Evolutionary conservation across 2,797 vertebrate species (phyloP).

Genomic region (Microhierax caerulescens): DNA sequence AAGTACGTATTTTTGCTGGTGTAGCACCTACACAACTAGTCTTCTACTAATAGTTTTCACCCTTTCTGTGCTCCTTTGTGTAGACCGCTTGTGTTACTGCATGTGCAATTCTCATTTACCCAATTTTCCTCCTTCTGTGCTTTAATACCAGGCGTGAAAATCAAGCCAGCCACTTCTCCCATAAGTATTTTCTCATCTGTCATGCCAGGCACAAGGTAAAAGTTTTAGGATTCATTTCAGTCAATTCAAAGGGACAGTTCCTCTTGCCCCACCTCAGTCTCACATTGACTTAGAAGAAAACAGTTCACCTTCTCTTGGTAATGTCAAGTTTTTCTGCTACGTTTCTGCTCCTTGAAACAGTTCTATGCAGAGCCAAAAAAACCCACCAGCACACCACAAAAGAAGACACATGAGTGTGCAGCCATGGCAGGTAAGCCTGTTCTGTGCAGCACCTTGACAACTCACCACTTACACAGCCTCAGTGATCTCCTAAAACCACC

Average conservation of each 20-base stretch:
- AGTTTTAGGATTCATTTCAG: not conserved
- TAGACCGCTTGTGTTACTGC: not conserved
- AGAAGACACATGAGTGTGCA: rapidly evolving
- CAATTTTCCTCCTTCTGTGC: not conserved
- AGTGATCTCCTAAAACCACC: not conserved
- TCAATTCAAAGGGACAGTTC: not conserved
- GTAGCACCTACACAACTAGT: not conserved
- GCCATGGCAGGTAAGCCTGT: not conserved
- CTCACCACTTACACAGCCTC: rapidly evolving
- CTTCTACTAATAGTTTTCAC: not conserved
- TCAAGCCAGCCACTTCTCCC: not conserved
- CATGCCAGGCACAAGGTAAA: not conserved
- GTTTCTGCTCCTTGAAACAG: not conserved
- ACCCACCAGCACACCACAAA: not conserved
- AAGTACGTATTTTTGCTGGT: not conserved
- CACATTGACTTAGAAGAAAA: not conserved
- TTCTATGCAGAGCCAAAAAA: not conserved
- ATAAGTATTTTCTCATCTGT: not conserved
- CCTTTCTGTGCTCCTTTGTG: not conserved
- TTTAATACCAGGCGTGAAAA: not conserved
- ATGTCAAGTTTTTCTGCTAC: not conserved
- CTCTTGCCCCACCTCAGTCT: not conserved
- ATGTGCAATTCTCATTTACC: not conserved
- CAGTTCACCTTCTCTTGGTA: not conserved
- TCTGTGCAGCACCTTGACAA: not conserved